Conservation (phyloP, 37 sponge, comb jelly and placozoan species). For the Crambe crambe region DNA sequence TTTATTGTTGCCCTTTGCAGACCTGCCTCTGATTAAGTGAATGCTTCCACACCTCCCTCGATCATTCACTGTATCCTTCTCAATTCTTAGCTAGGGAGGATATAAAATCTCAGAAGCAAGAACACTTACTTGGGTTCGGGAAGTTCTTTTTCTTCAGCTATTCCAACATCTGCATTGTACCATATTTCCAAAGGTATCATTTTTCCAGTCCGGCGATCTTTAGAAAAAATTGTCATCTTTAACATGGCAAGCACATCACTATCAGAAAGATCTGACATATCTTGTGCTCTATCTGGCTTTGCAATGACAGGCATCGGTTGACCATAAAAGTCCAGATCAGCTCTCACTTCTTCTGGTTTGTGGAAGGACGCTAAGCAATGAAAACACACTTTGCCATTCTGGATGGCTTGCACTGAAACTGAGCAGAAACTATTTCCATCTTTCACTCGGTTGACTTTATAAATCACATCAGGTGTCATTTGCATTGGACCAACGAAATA, state of each 20-base stretch:
- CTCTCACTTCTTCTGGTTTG: neutral
- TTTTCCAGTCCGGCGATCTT: too few relatives aligned
- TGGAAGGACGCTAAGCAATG: neutral
- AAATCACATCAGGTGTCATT: neutral
- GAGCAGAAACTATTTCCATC: neutral
- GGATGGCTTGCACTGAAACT: neutral
- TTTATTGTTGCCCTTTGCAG: too few relatives aligned
- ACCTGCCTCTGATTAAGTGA: too few relatives aligned
- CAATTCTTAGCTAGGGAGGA: too few relatives aligned
- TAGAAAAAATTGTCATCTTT: too few relatives aligned
- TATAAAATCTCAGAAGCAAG: too few relatives aligned
- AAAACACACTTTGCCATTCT: neutral
- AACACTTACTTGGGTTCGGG: too few relatives aligned
- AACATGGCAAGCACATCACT: neutral
- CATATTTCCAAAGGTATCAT: too few relatives aligned
- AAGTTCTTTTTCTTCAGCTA: too few relatives aligned
- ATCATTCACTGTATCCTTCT: too few relatives aligned
- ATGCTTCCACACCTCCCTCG: too few relatives aligned
- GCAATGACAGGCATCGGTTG: neutral
- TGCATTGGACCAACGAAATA: neutral
- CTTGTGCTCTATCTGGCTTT: neutral
- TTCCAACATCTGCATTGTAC: too few relatives aligned
- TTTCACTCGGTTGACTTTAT: neutral
- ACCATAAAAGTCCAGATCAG: neutral
- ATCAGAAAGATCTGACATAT: neutral